A percentile compares a stretch with the other conserved stretches of the same genome.
phyloP scores from a whole-genome alignment of 2,113 vertebrate genomes.

The Hepsetus odoe region DNA sequence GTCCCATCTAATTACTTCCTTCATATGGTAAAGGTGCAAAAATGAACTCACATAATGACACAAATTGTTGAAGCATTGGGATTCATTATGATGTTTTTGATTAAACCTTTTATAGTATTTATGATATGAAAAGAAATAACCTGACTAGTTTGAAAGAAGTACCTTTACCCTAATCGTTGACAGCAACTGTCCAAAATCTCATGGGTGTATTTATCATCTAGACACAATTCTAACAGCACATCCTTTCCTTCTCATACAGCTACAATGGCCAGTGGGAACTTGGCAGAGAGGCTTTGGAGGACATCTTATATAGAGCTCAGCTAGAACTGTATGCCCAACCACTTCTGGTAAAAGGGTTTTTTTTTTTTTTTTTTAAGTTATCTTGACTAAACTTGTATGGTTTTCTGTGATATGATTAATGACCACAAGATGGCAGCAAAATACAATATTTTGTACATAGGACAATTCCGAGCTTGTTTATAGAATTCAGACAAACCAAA shows the following conservation, averaged over 20 bases:
- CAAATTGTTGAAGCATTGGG: not conserved
- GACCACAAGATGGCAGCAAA: slow-evolving; percentile 19
- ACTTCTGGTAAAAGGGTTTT: slow-evolving; percentile 83
- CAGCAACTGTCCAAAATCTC: not conserved
- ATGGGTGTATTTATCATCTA: slow-evolving; percentile 30
- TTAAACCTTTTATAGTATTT: too few species aligned
- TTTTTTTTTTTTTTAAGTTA: not conserved
- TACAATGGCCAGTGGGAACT: slow-evolving; percentile 98
- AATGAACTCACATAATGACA: not conserved
- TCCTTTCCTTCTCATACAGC: slow-evolving; percentile 66
- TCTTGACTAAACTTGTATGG: not conserved
- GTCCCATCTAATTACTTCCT: not conserved
- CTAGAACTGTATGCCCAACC: slow-evolving; percentile 97
- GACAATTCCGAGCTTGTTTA: not conserved
- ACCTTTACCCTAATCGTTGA: too few species aligned
- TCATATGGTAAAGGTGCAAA: not conserved
- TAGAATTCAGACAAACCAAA: not conserved
- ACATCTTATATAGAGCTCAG: slow-evolving; percentile 95
- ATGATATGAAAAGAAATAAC: too few species aligned
- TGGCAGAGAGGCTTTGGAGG: slow-evolving; percentile 93
- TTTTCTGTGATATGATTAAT: not conserved
- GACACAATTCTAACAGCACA: not conserved
- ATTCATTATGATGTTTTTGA: too few species aligned
- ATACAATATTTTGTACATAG: not conserved
- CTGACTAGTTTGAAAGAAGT: too few species aligned